Evolutionary conservation across 2,888 invertebrate species (phyloP).

Genomic region (Tachystola acroxantha): DNA sequence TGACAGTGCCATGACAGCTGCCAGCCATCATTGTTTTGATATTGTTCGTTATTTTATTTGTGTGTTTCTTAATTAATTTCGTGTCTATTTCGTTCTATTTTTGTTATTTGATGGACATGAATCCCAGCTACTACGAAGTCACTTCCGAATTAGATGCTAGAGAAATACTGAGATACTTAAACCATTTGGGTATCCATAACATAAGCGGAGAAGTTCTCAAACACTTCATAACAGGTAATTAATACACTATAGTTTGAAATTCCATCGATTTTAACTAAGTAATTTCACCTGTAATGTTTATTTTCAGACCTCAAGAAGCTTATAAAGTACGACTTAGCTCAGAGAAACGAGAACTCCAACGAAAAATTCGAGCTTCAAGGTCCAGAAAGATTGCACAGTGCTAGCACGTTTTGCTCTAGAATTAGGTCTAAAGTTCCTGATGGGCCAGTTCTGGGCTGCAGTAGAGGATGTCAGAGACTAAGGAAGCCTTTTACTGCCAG

Average conservation of each 20-base stretch:
- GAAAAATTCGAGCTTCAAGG: constrained; percentile 34
- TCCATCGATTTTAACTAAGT: not conserved
- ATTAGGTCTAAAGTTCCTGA: constrained; percentile 44
- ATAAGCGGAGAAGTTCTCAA: constrained; percentile 86
- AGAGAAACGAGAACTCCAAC: constrained; percentile 40
- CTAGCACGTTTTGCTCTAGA: constrained; percentile 67
- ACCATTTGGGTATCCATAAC: constrained; percentile 86
- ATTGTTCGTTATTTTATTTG: constrained; percentile 1
- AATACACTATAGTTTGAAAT: not conserved
- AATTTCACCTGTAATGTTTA: constrained; percentile 2
- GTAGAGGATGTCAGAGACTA: constrained; percentile 37
- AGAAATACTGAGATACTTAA: constrained; percentile 85
- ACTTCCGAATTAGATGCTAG: constrained; percentile 80
- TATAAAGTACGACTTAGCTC: constrained; percentile 79
- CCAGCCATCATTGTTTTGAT: no score
- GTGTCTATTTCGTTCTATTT: no score
- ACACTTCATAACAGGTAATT: constrained; percentile 87
- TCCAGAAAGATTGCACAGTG: constrained; percentile 63
- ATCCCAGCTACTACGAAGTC: constrained; percentile 45
- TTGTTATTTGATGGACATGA: constrained; percentile 25
- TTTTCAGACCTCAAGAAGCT: constrained; percentile 82
- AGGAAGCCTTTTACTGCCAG: constrained; percentile 26
- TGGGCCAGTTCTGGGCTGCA: constrained; percentile 32
- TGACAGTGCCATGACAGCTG: no score
- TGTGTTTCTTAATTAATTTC: no score